These are phyloP conservation scores for Hyposmocoma kahamanoa DNA, from an alignment of 1,140 invertebrate genomes.

Conservation along the genomic window DNA sequence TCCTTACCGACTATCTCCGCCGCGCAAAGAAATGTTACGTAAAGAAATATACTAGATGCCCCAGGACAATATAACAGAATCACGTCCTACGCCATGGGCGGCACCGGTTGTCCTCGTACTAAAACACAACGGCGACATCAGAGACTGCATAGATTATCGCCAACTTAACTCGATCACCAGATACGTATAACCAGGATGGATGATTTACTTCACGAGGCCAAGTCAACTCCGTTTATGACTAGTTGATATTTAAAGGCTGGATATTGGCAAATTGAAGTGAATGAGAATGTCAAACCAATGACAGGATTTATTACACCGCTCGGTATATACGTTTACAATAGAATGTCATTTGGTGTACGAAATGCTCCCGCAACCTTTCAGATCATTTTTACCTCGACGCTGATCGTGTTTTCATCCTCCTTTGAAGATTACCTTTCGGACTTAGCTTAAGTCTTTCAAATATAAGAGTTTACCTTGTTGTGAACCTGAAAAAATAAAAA, in stretches of 20 bases:
- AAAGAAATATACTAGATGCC: constrained; percentile 21
- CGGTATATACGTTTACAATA: constrained; percentile 25
- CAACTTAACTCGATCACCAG: constrained; percentile 41
- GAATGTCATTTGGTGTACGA: constrained; percentile 17
- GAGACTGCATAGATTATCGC: constrained; percentile 37
- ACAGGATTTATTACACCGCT: constrained; percentile 49
- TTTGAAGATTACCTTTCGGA: background rate
- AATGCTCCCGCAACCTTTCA: constrained; percentile 6
- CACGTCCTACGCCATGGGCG: constrained; percentile 50
- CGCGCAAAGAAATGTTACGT: background rate
- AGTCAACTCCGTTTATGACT: constrained; percentile 39
- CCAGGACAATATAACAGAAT: constrained; percentile 36
- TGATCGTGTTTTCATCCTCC: background rate
- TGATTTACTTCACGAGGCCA: constrained; percentile 47
- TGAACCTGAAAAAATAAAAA: background rate
- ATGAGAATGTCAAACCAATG: constrained; percentile 26
- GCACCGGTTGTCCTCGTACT: constrained; percentile 61
- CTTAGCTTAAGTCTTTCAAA: background rate
- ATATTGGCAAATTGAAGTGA: constrained; percentile 59
- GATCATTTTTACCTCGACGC: constrained; percentile 1
- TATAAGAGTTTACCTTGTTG: background rate
- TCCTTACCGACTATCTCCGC: background rate
- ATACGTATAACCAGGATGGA: constrained; percentile 67
- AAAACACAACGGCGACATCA: constrained; percentile 41
- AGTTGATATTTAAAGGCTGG: constrained; percentile 57